Evolutionary conservation across 2,113 vertebrate genomes (phyloP).

Genomic region (Eudyptes chrysolophus): DNA sequence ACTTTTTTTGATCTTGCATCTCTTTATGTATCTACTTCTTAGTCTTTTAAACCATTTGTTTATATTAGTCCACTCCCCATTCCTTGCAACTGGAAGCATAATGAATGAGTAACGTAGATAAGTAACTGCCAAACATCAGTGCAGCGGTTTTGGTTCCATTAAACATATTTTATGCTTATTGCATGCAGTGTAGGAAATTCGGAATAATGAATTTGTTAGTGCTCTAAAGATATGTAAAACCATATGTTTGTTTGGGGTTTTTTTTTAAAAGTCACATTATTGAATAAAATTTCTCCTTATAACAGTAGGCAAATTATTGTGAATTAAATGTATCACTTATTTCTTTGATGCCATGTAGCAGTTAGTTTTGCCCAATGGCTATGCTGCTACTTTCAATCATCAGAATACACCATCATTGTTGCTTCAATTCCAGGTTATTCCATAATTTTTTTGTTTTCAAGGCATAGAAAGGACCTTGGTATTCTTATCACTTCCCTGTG

Average conservation of each 20-base stretch:
- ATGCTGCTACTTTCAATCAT: neutral
- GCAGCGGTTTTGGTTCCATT: neutral
- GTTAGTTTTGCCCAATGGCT: neutral
- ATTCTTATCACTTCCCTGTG: neutral
- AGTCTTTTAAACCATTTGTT: neutral
- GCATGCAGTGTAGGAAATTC: neutral
- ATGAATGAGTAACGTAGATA: neutral
- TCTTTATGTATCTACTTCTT: neutral
- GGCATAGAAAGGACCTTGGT: neutral
- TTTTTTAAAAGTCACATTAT: neutral
- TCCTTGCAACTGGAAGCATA: neutral
- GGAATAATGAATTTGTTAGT: neutral
- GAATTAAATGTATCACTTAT: neutral
- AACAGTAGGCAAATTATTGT: neutral
- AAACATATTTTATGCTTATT: neutral
- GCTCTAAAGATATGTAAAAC: neutral
- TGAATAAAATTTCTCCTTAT: neutral
- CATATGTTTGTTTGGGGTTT: neutral
- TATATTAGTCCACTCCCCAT: neutral
- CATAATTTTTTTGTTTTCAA: neutral
- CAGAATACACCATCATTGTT: neutral
- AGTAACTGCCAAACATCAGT: neutral
- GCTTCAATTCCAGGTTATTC: neutral
- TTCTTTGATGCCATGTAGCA: neutral
- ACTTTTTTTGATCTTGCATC: neutral